Evolutionary conservation across 2,113 vertebrate genomes (phyloP).

Genomic region (Sardina pilchardus): DNA sequence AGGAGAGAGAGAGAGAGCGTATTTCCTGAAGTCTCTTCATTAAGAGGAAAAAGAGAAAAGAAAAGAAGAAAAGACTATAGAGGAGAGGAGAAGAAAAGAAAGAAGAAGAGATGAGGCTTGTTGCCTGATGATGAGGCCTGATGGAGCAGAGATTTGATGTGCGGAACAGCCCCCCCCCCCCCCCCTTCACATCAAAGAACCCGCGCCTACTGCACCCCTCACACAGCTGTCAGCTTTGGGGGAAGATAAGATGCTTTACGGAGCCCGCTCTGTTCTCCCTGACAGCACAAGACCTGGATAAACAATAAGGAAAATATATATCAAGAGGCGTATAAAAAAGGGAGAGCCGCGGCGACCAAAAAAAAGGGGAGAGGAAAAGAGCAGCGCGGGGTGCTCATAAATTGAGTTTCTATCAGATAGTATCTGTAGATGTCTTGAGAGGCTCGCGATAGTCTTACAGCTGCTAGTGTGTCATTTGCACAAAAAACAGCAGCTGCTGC

Average conservation of each 20-base stretch:
- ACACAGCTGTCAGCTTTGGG: slow-evolving; percentile 57
- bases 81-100: background rate
- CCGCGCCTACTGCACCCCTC: slow-evolving; percentile 32
- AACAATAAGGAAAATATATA: slow-evolving; percentile 62
- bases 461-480: slow-evolving; percentile 57
- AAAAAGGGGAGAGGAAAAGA: slow-evolving; percentile 16
- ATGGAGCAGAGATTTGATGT: slow-evolving; percentile 55
- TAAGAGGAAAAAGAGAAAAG: background rate
- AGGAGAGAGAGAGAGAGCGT: slow-evolving; percentile 13
- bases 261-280: slow-evolving; percentile 61
- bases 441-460: slow-evolving; percentile 57
- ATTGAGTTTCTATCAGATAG: slow-evolving; percentile 56
- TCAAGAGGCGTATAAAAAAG: slow-evolving; percentile 30
- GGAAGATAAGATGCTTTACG: slow-evolving; percentile 63
- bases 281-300: slow-evolving; percentile 59
- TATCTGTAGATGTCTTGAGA: slow-evolving; percentile 54
- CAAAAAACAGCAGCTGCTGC: slow-evolving; percentile 37
- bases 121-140: slow-evolving; percentile 50
- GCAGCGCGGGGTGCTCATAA: slow-evolving; percentile 40
- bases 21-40: slow-evolving; percentile 14
- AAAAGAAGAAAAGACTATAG: background rate
- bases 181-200: slow-evolving; percentile 52
- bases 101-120: slow-evolving; percentile 17
- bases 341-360: background rate
- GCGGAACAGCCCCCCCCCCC: slow-evolving; percentile 42